Evolutionary conservation across 2,888 invertebrate genomes (phyloP).

Genomic region (Ecdyonurus torrentis): DNA sequence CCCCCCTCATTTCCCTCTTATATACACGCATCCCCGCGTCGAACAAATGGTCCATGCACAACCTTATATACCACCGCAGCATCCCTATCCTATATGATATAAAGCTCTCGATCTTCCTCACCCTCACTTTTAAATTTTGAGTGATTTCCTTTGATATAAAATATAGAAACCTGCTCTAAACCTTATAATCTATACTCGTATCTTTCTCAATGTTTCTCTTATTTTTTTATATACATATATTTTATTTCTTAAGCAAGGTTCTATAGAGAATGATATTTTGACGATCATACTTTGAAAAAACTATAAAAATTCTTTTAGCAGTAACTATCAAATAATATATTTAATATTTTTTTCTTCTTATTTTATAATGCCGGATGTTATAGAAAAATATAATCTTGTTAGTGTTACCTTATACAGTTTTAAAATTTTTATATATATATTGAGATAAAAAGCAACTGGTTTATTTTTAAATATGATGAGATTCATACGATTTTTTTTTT

Average conservation of each 20-base stretch:
- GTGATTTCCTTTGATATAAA: not conserved
- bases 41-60: not conserved
- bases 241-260: no score
- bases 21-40: not conserved
- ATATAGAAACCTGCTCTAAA: not conserved
- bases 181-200: no score
- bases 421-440: not conserved
- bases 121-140: no score
- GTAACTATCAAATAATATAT: not conserved
- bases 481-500: no score
- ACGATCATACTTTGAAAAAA: not conserved
- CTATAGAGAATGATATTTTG: not conserved
- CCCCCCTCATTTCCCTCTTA: not conserved
- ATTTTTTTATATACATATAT: no score
- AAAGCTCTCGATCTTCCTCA: not conserved
- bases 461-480: no score
- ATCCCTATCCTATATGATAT: no score
- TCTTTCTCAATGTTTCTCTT: no score
- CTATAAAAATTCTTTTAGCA: not conserved
- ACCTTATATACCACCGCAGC: not conserved
- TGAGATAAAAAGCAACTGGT: no score
- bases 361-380: constrained; percentile 3
- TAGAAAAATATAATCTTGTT: not conserved
- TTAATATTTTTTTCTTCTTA: no score
- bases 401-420: not conserved